Percentiles rank a stretch among this genome's conserved stretches.
These are phyloP conservation scores for Sciurus vulgaris DNA, from an alignment of 2,797 vertebrate genomes.

Conservation along the genomic window DNA sequence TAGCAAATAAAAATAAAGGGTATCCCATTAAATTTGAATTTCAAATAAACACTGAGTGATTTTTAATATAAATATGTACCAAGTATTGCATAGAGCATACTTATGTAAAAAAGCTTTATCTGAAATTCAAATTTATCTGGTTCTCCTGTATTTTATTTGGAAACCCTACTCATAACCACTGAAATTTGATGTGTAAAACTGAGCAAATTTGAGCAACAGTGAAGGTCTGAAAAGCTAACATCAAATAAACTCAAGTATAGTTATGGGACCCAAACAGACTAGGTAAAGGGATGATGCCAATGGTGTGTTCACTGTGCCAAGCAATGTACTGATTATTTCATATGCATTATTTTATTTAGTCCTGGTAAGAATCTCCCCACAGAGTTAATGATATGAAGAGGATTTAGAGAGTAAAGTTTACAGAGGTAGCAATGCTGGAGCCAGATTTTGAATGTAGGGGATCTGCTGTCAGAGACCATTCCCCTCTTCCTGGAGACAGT, in stretches of 20 bases:
- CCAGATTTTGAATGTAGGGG: background rate
- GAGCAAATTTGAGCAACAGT: background rate
- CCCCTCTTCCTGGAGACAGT: background rate
- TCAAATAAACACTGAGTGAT: background rate
- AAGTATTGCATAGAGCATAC: background rate
- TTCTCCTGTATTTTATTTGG: background rate
- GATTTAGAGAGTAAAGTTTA: background rate
- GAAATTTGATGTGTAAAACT: background rate
- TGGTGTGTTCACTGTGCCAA: background rate
- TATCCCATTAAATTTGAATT: background rate
- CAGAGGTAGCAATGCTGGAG: background rate
- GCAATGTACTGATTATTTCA: background rate
- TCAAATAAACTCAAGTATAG: background rate
- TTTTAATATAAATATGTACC: background rate
- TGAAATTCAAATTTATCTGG: slow-evolving; percentile 24
- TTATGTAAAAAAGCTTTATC: background rate
- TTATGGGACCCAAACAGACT: background rate
- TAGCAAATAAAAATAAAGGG: background rate
- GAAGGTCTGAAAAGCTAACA: background rate
- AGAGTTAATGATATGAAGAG: background rate
- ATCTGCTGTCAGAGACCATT: background rate
- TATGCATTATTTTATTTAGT: background rate
- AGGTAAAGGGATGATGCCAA: background rate
- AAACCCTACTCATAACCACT: background rate
- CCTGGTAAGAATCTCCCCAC: background rate